Evolutionary conservation across 2,888 invertebrate genomes (phyloP).

Genomic region (Podabrus alpinus): DNA sequence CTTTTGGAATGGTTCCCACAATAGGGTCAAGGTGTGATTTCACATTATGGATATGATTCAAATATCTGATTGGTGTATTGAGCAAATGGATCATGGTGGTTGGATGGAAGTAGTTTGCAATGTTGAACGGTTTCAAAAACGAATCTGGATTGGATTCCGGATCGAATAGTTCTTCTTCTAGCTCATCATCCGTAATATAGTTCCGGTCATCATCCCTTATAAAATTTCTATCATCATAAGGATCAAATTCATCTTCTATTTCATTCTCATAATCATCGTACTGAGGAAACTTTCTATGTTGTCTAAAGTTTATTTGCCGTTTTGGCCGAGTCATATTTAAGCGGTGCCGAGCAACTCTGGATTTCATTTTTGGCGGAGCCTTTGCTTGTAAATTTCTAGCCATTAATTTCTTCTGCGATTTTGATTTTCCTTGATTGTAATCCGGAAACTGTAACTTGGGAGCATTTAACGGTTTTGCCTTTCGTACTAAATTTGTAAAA

Average conservation of each 20-base stretch:
- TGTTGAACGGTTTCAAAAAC: not conserved
- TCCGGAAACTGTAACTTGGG: not conserved
- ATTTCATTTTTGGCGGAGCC: not conserved
- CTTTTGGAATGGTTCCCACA: conserved; percentile 45
- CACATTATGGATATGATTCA: conserved; percentile 44
- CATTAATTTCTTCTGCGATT: not conserved
- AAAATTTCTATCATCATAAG: not conserved
- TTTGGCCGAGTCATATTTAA: not conserved
- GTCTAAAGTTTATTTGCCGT: not conserved
- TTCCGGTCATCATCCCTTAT: not conserved
- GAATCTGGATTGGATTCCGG: not conserved
- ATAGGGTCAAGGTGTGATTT: conserved; percentile 44
- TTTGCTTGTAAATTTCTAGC: not conserved
- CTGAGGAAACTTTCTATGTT: not conserved
- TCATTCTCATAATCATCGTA: not conserved
- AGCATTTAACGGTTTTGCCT: not conserved
- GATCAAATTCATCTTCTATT: not conserved
- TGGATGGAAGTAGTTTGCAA: conserved; percentile 19
- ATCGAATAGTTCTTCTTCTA: not conserved
- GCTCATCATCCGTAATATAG: not conserved
- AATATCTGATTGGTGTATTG: conserved; percentile 46
- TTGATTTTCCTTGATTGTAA: not conserved
- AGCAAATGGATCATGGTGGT: conserved; percentile 47
- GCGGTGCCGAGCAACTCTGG: not conserved
- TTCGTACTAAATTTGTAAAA: not conserved